Percentiles rank a stretch among this genome's conserved stretches.
Evolutionary conservation across 2,797 vertebrate genomes (phyloP).

Genomic region (Dallia pectoralis): DNA sequence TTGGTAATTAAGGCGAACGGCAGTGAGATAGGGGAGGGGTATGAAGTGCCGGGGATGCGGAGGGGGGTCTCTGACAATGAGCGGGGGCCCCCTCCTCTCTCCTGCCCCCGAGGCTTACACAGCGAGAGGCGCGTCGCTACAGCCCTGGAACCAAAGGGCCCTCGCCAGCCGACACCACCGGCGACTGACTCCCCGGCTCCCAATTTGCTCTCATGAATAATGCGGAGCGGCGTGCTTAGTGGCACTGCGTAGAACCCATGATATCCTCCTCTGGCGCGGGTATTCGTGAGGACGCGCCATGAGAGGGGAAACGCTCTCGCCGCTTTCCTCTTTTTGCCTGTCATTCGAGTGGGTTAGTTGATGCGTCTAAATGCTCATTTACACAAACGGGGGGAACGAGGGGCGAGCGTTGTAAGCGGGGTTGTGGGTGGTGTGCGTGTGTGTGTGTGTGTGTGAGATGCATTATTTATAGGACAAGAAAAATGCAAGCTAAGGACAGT

Average conservation of each 20-base stretch:
- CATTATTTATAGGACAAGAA: neutral
- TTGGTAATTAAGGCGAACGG: constrained; percentile 73
- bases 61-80: constrained; percentile 60
- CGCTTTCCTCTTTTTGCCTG: neutral
- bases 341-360: constrained; percentile 49
- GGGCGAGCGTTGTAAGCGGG: neutral
- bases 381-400: constrained; percentile 37
- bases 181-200: constrained; percentile 53
- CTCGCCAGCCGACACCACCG: constrained; percentile 16
- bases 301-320: constrained; percentile 45
- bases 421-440: neutral
- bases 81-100: constrained; percentile 47
- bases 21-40: constrained; percentile 27
- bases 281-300: constrained; percentile 57
- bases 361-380: constrained; percentile 68
- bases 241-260: constrained; percentile 68
- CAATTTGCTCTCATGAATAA: constrained; percentile 84
- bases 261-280: constrained; percentile 68
- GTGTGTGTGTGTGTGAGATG: no score
- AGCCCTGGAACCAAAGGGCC: constrained; percentile 44
- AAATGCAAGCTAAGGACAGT: neutral
- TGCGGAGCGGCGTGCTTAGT: constrained; percentile 64
- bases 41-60: constrained; percentile 53
- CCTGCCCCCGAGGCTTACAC: constrained; percentile 62
- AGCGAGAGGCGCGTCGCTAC: constrained; percentile 41